Evolutionary conservation across 2,888 invertebrate genomes (phyloP), one percentile per base, ranked within the genome.

Genomic region (Herminia tarsipennalis): DNA sequence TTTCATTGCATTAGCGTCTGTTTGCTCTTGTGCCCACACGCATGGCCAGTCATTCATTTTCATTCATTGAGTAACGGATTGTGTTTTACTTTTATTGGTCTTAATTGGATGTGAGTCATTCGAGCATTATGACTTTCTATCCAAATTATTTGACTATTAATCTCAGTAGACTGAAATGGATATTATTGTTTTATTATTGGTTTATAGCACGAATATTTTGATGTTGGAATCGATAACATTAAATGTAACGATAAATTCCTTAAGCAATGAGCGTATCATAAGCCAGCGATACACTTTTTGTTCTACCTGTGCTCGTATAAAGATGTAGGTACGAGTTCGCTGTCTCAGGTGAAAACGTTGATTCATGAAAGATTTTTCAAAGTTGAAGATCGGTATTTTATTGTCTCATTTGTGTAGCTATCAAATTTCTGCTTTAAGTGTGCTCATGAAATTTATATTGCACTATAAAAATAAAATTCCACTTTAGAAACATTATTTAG

Each of bases 1-100:
- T 54, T 72, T 66, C 69, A 74, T 72, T 73, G 54, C 65, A 66
- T 80, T 76, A 74, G 67, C 55, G 62, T 68, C 56, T 66, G 56
- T 65, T 73, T 67, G 57, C 48, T 58, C 43, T 55, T 51, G 41
- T 59, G 58, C 56, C 45, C 58, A 63, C 71, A 66, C 66, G 66
- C 70, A 60, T 63, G 54, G 47, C 51, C 53, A 34, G 42, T 42
- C 68, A 71, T 76, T 73, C 69, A 66, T 73, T 70, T 60, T 70
- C 71, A 73, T 76, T 75, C 73, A 73, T 65, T 68, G 56, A 62
- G 41, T 61, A 57, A 64, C 57, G 28, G 42, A 53, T 61, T 63
- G 48, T 63, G 56, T 60, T 73, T 73, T 66, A 55, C 61, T 64
- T 62, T 66, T 60, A 68, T 68, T 71, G 62, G 46, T 56, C 45